Conservation (phyloP, 2,888 invertebrate genomes). For the Philaethria dido region DNA sequence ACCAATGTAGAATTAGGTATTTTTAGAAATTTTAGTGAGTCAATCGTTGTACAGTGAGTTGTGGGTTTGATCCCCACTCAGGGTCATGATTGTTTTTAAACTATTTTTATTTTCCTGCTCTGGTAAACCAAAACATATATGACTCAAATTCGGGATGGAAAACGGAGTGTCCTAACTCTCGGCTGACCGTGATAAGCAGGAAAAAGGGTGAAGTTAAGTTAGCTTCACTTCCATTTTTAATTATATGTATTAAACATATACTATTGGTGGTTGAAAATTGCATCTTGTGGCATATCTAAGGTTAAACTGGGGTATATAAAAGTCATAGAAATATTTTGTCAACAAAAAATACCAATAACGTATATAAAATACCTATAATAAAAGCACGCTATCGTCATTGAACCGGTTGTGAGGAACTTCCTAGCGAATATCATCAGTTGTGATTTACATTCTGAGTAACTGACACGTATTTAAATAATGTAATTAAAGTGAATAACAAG, state of each 20-base stretch:
- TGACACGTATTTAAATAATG: slow-evolving; percentile 46
- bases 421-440: slow-evolving; percentile 49
- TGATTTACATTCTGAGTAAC: slow-evolving; percentile 45
- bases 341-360: slow-evolving; percentile 11
- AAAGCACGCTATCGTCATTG: slow-evolving; percentile 47
- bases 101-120: too few relatives aligned
- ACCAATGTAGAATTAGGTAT: too few relatives aligned
- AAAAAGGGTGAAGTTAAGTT: too few relatives aligned
- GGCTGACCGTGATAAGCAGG: too few relatives aligned
- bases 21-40: too few relatives aligned
- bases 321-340: neutral
- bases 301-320: neutral
- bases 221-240: too few relatives aligned
- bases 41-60: too few relatives aligned
- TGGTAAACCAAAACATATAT: too few relatives aligned
- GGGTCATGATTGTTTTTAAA: too few relatives aligned
- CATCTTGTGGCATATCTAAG: neutral
- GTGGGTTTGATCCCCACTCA: too few relatives aligned
- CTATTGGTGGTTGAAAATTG: neutral
- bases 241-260: neutral
- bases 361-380: slow-evolving; percentile 26
- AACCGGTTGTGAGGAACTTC: slow-evolving; percentile 56
- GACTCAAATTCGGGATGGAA: too few relatives aligned
- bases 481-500: slow-evolving; percentile 11
- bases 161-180: too few relatives aligned